These are phyloP conservation scores for Phyllotreta cruciferae DNA, from an alignment of 2,888 invertebrate species.

Conservation along the genomic window DNA sequence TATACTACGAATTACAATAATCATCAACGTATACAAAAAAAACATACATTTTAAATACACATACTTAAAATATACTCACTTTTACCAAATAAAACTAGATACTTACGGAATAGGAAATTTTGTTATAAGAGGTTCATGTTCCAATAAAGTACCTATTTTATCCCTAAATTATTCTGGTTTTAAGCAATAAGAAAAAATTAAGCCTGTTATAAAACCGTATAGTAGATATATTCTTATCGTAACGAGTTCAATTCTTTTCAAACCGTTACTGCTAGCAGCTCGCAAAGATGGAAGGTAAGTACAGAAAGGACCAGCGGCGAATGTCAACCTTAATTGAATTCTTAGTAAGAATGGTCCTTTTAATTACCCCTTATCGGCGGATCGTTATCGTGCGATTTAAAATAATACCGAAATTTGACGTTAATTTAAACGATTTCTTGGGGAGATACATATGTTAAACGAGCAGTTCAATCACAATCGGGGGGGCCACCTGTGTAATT, in stretches of 20 bases:
- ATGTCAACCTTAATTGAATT: slow-evolving; percentile 18
- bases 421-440: slow-evolving; percentile 12
- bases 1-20: slow-evolving; percentile 22
- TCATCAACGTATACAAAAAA: slow-evolving; percentile 14
- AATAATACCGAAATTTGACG: slow-evolving; percentile 15
- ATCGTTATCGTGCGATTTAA: slow-evolving; percentile 10
- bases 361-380: slow-evolving; percentile 18
- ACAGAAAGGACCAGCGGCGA: background rate
- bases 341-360: slow-evolving; percentile 17
- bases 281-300: background rate
- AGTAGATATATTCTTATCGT: too few relatives aligned
- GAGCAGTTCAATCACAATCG: slow-evolving; percentile 9
- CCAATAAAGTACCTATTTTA: too few relatives aligned
- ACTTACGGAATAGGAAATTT: too few relatives aligned
- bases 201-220: too few relatives aligned
- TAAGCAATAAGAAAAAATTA: too few relatives aligned
- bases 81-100: too few relatives aligned
- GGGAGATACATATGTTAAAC: slow-evolving; percentile 17
- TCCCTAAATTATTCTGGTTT: too few relatives aligned
- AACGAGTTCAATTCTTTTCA: too few relatives aligned
- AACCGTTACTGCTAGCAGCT: too few relatives aligned
- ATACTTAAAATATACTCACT: too few relatives aligned
- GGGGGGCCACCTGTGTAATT: slow-evolving; percentile 13
- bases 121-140: too few relatives aligned
- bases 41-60: too few relatives aligned